phyloP scores from a whole-genome alignment of 2,888 invertebrate species.

The Pristionchus mayeri region DNA sequence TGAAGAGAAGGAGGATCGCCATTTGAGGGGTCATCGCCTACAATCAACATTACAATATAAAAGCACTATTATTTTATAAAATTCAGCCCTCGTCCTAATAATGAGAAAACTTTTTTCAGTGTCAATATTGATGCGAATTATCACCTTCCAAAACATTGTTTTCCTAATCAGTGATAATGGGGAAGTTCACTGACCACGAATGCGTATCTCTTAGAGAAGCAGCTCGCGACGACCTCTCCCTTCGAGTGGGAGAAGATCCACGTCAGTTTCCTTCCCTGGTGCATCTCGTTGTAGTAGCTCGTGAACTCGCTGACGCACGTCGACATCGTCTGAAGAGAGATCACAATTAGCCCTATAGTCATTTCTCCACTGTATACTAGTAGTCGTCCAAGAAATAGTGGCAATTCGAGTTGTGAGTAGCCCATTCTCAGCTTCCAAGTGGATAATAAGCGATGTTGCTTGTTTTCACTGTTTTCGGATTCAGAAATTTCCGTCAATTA shows the following conservation, averaged over 20 bases:
- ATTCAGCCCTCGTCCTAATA: too few relatives aligned
- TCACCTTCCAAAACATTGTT: too few relatives aligned
- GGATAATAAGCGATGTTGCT: too few relatives aligned
- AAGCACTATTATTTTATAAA: too few relatives aligned
- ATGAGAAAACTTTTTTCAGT: too few relatives aligned
- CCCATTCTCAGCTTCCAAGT: too few relatives aligned
- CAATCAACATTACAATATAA: conserved; percentile 22
- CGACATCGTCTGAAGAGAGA: conserved; percentile 85
- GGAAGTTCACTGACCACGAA: conserved; percentile 57
- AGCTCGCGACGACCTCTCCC: conserved; percentile 95
- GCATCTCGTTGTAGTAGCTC: conserved; percentile 91
- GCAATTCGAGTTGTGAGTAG: too few relatives aligned
- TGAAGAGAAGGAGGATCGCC: conserved; percentile 96
- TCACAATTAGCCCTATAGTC: too few relatives aligned
- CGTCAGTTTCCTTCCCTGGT: conserved; percentile 95
- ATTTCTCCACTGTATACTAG: too few relatives aligned
- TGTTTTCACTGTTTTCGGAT: not conserved
- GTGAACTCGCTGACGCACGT: conserved; percentile 86
- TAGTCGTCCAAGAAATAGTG: too few relatives aligned
- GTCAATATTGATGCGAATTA: too few relatives aligned
- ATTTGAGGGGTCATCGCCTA: conserved; percentile 99
- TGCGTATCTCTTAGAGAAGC: conserved; percentile 81
- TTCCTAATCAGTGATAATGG: not conserved
- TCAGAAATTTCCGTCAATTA: too few relatives aligned
- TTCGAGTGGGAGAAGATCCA: conserved; percentile 93